These are phyloP conservation scores for Columba livia DNA, from an alignment of 2,113 vertebrate genomes.

Conservation along the genomic window DNA sequence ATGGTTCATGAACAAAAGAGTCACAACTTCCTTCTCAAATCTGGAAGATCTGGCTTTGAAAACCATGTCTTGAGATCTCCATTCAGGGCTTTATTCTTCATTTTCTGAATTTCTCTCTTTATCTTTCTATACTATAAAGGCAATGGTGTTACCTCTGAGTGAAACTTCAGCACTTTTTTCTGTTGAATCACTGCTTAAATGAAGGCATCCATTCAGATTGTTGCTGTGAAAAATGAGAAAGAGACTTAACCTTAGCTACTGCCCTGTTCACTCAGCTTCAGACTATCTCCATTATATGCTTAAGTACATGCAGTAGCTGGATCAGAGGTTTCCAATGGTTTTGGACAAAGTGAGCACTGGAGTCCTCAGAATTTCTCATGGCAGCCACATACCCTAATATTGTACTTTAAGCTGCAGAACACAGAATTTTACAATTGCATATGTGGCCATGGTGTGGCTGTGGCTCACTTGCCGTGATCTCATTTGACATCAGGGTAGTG, in stretches of 20 bases:
- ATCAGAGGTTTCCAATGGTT: neutral
- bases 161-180: neutral
- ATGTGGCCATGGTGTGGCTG: neutral
- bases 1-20: neutral
- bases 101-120: neutral
- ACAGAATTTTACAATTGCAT: neutral
- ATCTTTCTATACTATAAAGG: neutral
- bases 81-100: neutral
- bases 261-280: neutral
- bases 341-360: neutral
- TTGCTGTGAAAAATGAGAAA: neutral
- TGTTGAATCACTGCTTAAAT: neutral
- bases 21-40: neutral
- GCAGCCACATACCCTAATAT: accelerated
- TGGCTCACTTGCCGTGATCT: neutral
- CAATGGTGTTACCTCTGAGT: neutral
- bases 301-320: neutral
- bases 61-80: neutral
- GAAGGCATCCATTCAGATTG: neutral
- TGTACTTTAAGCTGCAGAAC: neutral
- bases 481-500: accelerated
- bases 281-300: neutral
- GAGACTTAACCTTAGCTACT: neutral
- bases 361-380: neutral
- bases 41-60: neutral